Evolutionary conservation across 2,113 vertebrate genomes (phyloP), one percentile per base, ranked within the genome.

Genomic region (Corydoras sp.): DNA sequence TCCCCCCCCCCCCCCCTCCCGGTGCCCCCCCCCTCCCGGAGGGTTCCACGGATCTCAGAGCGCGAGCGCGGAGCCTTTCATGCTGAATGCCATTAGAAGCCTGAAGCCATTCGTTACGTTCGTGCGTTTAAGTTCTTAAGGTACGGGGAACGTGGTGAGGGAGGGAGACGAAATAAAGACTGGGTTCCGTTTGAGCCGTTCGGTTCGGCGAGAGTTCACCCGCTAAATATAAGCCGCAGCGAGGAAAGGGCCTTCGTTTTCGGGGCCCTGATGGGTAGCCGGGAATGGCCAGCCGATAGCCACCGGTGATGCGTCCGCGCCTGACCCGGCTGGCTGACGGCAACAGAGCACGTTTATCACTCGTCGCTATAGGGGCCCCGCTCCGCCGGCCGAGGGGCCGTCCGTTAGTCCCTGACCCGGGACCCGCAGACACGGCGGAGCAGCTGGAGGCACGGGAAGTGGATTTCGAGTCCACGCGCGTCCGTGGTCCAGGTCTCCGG

Each of bases 391-490:
- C 18, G 18, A 24, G 18, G 18, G 18, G 18, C 18, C 18, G 18
- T 24, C 18, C 18, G 18, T 24, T 65, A 50, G 79, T 82, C 83
- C 48, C 62, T 78, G 49, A 72, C 67, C 62, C 18, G 71, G 83
- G 76, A 73, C 79, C 75, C 71, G 77, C 73, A 81, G 78, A 82
- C 35, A n/a, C 64, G 71, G 73, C 76, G 76, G 69, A 77, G 78
- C 85, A 89, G 86, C 86, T 87, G 76, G 58, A 79, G 51, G 15
- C 56, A 49, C 62, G 73, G 68, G 66, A 69, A 68, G 64, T 78
- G 60, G 75, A 78, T 81, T 65, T 53, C 58, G 9, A n/a, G 35
- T 62, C 62, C 68, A 49, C 63, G 65, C 58, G 64, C 54, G 13
- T 58, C 49, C 65, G 10, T 14, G 35, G 31, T 51, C 61, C 60